A percentile compares a stretch with the other conserved stretches of the same genome.
phyloP scores from a whole-genome alignment of 2,113 vertebrate genomes.

The Otus sunia region DNA sequence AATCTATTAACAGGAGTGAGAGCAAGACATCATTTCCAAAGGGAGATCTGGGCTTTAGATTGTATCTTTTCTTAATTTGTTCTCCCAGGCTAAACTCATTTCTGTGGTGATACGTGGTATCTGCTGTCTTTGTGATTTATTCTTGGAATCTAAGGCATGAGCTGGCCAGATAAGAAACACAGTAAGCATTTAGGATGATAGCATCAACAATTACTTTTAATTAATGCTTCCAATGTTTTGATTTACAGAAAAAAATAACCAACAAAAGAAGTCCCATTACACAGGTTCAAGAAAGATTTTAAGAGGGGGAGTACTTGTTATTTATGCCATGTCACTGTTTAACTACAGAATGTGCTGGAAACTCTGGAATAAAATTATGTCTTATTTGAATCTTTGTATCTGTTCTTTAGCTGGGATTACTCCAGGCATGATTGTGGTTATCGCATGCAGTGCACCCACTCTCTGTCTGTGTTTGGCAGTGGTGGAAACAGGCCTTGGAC shows the following conservation, averaged over 20 bases:
- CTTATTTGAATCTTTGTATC: not conserved
- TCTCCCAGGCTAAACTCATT: slow-evolving; percentile 32
- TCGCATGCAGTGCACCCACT: too few species aligned
- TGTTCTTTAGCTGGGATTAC: not conserved
- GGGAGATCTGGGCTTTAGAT: slow-evolving; percentile 4
- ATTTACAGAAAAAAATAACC: not conserved
- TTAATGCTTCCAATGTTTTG: slow-evolving; percentile 28
- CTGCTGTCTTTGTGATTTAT: slow-evolving; percentile 66
- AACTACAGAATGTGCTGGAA: not conserved
- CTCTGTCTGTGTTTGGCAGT: not conserved
- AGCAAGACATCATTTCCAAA: not conserved
- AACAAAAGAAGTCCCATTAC: not conserved
- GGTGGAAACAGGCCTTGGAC: not conserved
- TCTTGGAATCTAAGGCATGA: slow-evolving; percentile 53
- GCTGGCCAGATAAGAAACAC: slow-evolving; percentile 49
- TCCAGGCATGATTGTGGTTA: not conserved
- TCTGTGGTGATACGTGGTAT: slow-evolving; percentile 38
- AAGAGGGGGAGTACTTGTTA: not conserved
- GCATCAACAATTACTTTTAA: slow-evolving; percentile 60
- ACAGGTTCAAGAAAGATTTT: not conserved
- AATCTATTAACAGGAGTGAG: not conserved
- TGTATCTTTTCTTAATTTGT: slow-evolving; percentile 49
- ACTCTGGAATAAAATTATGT: slow-evolving; percentile 18
- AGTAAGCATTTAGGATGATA: slow-evolving; percentile 57
- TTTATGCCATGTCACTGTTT: not conserved